A percentile compares a stretch with the other conserved stretches of the same genome.
Evolutionary conservation across 2,888 invertebrate genomes (phyloP).

Genomic region (Lithophane semibrunnea): DNA sequence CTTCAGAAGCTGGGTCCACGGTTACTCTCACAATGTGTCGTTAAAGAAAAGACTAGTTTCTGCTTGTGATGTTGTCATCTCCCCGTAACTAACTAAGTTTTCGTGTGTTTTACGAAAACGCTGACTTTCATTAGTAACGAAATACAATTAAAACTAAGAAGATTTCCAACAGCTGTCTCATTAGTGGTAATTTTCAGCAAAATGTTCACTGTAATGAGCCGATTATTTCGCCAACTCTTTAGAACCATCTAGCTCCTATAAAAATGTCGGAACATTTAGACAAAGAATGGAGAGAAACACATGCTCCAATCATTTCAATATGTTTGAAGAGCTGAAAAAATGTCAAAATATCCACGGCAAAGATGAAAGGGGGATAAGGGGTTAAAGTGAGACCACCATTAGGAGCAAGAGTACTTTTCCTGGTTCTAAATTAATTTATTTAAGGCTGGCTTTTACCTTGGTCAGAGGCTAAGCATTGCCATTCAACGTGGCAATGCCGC

Average conservation of each 20-base stretch:
- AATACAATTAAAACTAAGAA: conserved; percentile 18
- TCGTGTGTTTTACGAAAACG: background rate
- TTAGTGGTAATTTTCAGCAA: background rate
- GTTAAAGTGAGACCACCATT: background rate
- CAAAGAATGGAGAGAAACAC: conserved; percentile 6
- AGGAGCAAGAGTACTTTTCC: background rate
- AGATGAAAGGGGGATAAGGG: no score
- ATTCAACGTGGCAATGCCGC: no score
- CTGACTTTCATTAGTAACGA: background rate
- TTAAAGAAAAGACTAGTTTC: no score
- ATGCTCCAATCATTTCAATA: conserved; percentile 16
- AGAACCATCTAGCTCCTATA: background rate
- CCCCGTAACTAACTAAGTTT: background rate
- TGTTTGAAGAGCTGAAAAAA: conserved; percentile 1
- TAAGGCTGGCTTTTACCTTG: no score
- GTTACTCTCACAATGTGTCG: no score
- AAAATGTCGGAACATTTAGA: conserved; percentile 20
- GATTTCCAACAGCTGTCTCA: conserved; percentile 4
- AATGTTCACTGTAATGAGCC: background rate
- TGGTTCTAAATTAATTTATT: background rate
- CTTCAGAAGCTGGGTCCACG: no score
- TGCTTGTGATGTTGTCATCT: background rate
- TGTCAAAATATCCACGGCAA: background rate
- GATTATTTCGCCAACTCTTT: background rate
- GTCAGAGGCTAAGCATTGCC: no score